Evolutionary conservation across 1,140 invertebrate species (phyloP).

Genomic region (Lamellibrachia luymesi): DNA sequence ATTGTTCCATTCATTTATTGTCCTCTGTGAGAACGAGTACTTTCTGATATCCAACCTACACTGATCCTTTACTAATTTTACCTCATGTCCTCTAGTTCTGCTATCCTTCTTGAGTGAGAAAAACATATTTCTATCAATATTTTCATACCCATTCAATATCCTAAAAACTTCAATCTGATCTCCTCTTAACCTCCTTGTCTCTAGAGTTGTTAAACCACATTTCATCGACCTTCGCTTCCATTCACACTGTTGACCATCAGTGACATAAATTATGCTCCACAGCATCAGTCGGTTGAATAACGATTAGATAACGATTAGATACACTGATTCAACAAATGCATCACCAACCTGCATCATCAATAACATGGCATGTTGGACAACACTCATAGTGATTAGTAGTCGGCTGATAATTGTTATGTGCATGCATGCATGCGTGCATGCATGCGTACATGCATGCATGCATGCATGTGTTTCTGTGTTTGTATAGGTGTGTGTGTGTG

Average conservation of each 20-base stretch:
- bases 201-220: too few species aligned
- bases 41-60: too few species aligned
- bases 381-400: not conserved
- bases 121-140: too few species aligned
- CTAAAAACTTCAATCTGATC: too few species aligned
- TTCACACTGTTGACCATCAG: not conserved
- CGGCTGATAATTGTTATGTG: not conserved
- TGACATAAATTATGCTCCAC: not conserved
- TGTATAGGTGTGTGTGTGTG: not conserved
- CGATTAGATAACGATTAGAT: not conserved
- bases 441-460: not conserved
- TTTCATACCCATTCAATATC: too few species aligned
- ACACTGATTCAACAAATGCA: not conserved
- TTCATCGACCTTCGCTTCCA: not conserved
- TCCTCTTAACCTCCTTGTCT: too few species aligned
- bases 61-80: too few species aligned
- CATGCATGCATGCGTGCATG: not conserved
- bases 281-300: not conserved
- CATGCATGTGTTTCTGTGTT: not conserved
- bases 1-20: too few species aligned
- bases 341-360: not conserved
- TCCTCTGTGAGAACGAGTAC: too few species aligned
- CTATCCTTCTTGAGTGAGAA: too few species aligned
- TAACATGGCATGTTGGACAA: not conserved
- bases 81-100: too few species aligned